phyloP scores from a whole-genome alignment of 2,888 invertebrate genomes.

The Erebia aethiops region DNA sequence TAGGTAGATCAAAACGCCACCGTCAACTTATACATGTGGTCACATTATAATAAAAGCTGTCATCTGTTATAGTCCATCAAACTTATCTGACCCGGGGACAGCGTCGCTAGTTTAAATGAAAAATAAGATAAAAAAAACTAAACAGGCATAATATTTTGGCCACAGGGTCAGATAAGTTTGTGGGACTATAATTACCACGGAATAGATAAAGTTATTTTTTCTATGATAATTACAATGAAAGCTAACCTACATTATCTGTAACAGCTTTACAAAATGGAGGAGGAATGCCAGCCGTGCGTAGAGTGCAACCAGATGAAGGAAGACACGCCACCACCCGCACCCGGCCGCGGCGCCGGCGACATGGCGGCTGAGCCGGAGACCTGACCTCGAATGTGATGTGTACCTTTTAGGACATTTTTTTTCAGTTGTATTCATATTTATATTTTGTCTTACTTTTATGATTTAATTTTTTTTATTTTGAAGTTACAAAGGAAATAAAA shows the following conservation, averaged over 20 bases:
- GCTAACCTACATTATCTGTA: background rate
- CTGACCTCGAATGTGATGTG: background rate
- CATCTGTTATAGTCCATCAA: no score
- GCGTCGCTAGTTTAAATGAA: no score
- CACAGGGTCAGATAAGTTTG: no score
- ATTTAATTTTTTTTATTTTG: background rate
- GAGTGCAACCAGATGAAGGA: conserved; percentile 56
- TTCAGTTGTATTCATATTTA: no score
- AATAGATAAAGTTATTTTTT: no score
- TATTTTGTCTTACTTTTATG: background rate
- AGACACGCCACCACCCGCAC: conserved; percentile 27
- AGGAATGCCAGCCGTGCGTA: conserved; percentile 59
- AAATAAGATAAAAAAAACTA: no score
- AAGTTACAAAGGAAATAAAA: background rate
- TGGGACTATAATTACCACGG: background rate
- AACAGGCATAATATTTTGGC: no score
- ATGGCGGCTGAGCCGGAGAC: background rate
- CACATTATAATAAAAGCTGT: no score
- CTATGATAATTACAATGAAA: background rate
- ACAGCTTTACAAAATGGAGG: conserved; percentile 63
- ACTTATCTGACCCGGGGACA: no score
- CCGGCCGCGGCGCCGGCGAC: conserved; percentile 44
- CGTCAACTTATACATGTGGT: no score
- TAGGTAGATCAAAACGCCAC: no score
- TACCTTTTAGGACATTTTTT: background rate